These are phyloP conservation scores for Xenus cinereus DNA, from an alignment of 2,113 vertebrate genomes.

Conservation along the genomic window DNA sequence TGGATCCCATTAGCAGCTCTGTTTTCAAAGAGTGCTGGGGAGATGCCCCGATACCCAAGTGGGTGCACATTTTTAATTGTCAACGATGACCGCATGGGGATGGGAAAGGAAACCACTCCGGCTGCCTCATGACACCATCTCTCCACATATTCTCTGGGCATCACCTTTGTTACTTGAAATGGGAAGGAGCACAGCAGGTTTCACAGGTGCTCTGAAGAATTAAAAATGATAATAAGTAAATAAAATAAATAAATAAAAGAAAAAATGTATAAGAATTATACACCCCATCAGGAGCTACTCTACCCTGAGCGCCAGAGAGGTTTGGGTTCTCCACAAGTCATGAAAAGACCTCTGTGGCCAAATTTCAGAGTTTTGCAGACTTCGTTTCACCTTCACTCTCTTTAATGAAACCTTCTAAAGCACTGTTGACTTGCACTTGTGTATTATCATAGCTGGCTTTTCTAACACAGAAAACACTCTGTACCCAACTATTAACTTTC, in stretches of 20 bases:
- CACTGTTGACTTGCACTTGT: not conserved
- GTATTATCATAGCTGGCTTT: not conserved
- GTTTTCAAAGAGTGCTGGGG: not conserved
- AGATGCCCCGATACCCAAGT: not conserved
- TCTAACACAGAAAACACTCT: not conserved
- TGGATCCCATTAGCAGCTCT: not conserved
- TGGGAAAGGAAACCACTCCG: not conserved
- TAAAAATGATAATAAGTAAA: not conserved
- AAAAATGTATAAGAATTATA: not conserved
- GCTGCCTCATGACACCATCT: not conserved
- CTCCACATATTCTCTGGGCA: accelerated
- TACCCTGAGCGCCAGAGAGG: not conserved
- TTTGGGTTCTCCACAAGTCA: not conserved
- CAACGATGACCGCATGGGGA: accelerated
- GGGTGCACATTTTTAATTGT: not conserved
- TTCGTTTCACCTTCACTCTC: not conserved
- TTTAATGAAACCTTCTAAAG: not conserved
- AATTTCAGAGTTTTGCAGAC: not conserved
- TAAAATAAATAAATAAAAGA: not conserved
- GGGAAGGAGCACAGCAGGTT: not conserved
- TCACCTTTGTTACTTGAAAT: not conserved
- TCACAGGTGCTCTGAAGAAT: not conserved
- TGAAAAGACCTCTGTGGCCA: not conserved
- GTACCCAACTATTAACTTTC: conserved; percentile 25
- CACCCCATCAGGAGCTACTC: not conserved